phyloP scores from a whole-genome alignment of 2,888 invertebrate species.

The Sisyra nigra region DNA sequence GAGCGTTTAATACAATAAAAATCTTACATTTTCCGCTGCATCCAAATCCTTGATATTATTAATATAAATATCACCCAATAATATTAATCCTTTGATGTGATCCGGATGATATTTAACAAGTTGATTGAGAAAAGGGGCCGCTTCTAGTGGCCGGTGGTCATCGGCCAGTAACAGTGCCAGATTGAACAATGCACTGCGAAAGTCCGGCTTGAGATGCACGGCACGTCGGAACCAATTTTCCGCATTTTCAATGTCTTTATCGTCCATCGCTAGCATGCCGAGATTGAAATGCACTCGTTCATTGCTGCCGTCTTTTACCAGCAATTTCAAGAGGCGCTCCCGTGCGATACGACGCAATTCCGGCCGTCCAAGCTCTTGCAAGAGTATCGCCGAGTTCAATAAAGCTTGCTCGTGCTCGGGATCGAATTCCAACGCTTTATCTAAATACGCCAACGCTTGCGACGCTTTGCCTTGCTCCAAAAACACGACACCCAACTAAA shows the following conservation, averaged over 20 bases:
- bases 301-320: conserved; percentile 62
- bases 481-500: conserved; percentile 81
- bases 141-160: conserved; percentile 73
- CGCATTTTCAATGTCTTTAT: conserved; percentile 72
- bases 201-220: conserved; percentile 73
- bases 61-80: conserved; percentile 90
- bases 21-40: conserved; percentile 77
- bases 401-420: conserved; percentile 92
- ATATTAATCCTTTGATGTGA: conserved; percentile 85
- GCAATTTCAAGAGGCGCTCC: conserved; percentile 63
- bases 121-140: conserved; percentile 82
- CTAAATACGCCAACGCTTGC: conserved; percentile 80
- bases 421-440: conserved; percentile 82
- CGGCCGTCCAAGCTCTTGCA: conserved; percentile 76
- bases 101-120: conserved; percentile 82
- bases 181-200: conserved; percentile 89
- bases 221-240: conserved; percentile 85
- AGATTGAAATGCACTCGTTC: conserved; percentile 89
- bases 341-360: conserved; percentile 65
- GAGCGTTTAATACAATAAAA: conserved; percentile 4
- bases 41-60: conserved; percentile 88
- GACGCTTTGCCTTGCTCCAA: conserved; percentile 84
- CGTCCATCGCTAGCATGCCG: conserved; percentile 95
- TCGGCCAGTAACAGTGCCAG: conserved; percentile 80
- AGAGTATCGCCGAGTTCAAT: conserved; percentile 84